Evolutionary conservation across 1,140 invertebrate genomes (phyloP).

Genomic region (Drosophila miranda): DNA sequence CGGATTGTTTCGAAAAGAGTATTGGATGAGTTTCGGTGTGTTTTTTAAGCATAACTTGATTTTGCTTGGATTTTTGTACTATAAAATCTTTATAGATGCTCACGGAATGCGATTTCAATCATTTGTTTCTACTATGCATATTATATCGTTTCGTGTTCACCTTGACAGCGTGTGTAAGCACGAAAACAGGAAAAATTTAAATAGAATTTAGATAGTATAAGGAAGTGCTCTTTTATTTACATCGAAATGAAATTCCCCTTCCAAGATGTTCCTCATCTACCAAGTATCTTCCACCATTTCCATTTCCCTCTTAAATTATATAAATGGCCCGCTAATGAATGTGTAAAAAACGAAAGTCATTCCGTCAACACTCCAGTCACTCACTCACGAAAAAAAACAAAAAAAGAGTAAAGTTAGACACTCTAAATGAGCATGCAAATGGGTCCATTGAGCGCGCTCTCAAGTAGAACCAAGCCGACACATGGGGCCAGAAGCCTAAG

Average conservation of each 20-base stretch:
- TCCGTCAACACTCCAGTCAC: background rate
- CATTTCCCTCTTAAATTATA: slow-evolving; percentile 7
- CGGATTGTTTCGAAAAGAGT: too few relatives aligned
- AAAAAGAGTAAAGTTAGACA: slow-evolving; percentile 44
- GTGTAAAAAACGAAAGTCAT: slow-evolving; percentile 47
- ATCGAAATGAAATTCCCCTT: too few relatives aligned
- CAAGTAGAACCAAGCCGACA: slow-evolving; percentile 48
- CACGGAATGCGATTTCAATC: too few relatives aligned
- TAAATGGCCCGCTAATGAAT: slow-evolving; percentile 39
- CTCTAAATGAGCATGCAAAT: slow-evolving; percentile 48
- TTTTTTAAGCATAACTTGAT: too few relatives aligned
- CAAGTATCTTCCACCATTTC: too few relatives aligned
- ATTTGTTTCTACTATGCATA: too few relatives aligned
- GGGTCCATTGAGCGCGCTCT: slow-evolving; percentile 52
- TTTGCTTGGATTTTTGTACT: too few relatives aligned
- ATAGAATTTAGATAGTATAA: background rate
- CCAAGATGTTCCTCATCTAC: background rate
- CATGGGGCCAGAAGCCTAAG: background rate
- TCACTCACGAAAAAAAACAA: background rate
- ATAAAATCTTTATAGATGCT: too few relatives aligned
- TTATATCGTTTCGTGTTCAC: too few relatives aligned
- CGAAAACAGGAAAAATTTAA: background rate
- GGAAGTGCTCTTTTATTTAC: too few relatives aligned
- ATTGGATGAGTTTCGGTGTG: too few relatives aligned
- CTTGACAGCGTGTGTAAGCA: too few relatives aligned